A percentile compares a stretch with the other conserved stretches of the same genome.
Evolutionary conservation across 2,888 invertebrate species (phyloP).

Genomic region (Zygaena filipendulae): DNA sequence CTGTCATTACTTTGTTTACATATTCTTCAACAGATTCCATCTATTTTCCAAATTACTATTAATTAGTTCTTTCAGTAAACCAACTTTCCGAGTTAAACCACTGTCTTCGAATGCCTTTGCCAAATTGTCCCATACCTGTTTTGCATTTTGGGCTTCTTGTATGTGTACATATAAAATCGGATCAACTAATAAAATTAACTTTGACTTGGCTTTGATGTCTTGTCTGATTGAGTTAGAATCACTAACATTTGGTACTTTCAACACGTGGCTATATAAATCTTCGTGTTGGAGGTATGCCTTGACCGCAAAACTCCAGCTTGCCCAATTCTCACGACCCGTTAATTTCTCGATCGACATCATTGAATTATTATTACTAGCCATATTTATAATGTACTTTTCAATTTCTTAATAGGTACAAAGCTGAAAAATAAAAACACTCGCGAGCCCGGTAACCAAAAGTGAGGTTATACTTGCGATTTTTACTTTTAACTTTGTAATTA

Average conservation of each 20-base stretch:
- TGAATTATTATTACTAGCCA: too few relatives aligned
- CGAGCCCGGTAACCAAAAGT: too few relatives aligned
- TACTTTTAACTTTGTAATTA: too few relatives aligned
- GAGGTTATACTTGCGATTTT: too few relatives aligned
- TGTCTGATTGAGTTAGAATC: too few relatives aligned
- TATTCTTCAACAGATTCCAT: too few relatives aligned
- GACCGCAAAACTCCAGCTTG: too few relatives aligned
- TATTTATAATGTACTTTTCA: too few relatives aligned
- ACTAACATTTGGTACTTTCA: conserved; percentile 2
- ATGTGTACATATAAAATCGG: conserved; percentile 10
- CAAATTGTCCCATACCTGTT: conserved; percentile 11
- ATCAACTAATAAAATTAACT: conserved; percentile 12
- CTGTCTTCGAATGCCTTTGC: conserved; percentile 11
- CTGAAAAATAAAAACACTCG: too few relatives aligned
- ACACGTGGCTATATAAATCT: conserved; percentile 8
- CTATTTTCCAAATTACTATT: conserved; percentile 13
- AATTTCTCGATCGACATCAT: conserved; percentile 1
- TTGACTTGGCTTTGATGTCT: conserved; percentile 13
- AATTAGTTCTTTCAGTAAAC: conserved; percentile 13
- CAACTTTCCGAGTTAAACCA: conserved; percentile 11
- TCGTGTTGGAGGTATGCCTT: conserved; percentile 8
- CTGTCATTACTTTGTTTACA: too few relatives aligned
- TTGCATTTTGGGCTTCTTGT: conserved; percentile 9
- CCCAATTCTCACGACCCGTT: conserved; percentile 5
- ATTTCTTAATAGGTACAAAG: too few relatives aligned